phyloP scores from a whole-genome alignment of 2,797 vertebrate species.

The Microctenopoma lineatum region DNA sequence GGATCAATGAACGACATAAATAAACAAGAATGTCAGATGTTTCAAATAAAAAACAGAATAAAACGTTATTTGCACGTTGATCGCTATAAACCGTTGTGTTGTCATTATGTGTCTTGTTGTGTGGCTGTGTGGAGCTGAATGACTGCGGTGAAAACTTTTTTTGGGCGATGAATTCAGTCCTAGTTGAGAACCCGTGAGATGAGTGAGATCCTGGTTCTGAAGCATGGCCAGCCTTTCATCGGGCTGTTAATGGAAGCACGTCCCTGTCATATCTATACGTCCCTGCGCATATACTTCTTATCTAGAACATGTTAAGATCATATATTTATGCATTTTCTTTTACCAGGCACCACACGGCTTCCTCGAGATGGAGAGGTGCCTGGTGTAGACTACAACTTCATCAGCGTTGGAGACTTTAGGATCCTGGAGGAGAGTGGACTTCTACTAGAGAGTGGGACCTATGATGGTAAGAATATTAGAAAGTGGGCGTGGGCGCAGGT shows the following conservation, averaged over 20 bases:
- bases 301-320: neutral
- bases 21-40: neutral
- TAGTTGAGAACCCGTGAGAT: neutral
- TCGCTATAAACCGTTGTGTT: neutral
- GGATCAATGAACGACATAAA: neutral
- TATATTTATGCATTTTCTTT: neutral
- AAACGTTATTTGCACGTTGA: neutral
- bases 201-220: neutral
- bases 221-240: neutral
- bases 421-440: slow-evolving; percentile 97
- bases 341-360: slow-evolving; percentile 94
- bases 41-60: neutral
- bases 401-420: slow-evolving; percentile 95
- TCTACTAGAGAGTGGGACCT: slow-evolving; percentile 96
- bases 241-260: neutral
- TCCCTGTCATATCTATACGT: slow-evolving; percentile 1
- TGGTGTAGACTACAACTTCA: slow-evolving; percentile 99
- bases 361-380: slow-evolving; percentile 96
- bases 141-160: neutral
- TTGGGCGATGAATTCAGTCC: neutral
- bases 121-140: neutral
- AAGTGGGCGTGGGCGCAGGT: neutral
- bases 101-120: too few species aligned
- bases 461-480: slow-evolving; percentile 86
- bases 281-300: slow-evolving; percentile 6